phyloP scores from a whole-genome alignment of 2,888 invertebrate species.

The Odontothrips loti region DNA sequence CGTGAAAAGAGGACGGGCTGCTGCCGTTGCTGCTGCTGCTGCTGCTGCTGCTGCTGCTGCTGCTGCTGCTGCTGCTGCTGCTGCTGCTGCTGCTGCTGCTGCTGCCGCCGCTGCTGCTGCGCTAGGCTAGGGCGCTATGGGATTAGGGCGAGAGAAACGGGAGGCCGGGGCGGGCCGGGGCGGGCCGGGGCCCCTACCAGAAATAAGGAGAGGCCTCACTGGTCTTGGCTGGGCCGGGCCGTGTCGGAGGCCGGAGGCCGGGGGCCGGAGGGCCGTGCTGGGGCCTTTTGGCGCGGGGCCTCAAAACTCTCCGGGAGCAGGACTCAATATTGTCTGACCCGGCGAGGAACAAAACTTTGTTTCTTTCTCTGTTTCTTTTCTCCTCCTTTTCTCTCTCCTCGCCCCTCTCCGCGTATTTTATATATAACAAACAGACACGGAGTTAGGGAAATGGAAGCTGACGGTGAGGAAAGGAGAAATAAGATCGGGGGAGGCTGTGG shows the following conservation, averaged over 20 bases:
- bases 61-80: neutral
- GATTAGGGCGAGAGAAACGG: neutral
- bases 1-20: too few relatives aligned
- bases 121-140: neutral
- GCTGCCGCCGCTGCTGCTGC: neutral
- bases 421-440: constrained; percentile 20
- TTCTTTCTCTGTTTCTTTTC: constrained; percentile 22
- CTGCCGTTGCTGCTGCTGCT: neutral
- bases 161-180: neutral
- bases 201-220: constrained; percentile 8
- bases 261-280: neutral
- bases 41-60: neutral
- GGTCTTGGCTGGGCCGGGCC: neutral
- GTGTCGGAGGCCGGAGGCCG: neutral
- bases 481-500: neutral
- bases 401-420: neutral
- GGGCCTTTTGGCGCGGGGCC: neutral
- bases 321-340: constrained; percentile 13
- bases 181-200: neutral
- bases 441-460: constrained; percentile 26
- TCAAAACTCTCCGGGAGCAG: constrained; percentile 24
- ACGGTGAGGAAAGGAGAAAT: constrained; percentile 7
- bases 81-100: neutral
- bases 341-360: constrained; percentile 9
- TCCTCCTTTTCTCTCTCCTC: neutral